Percentiles rank a stretch among this genome's conserved stretches.
phyloP scores from a whole-genome alignment of 1,140 invertebrate genomes.

The Trinorchestia longiramus region DNA sequence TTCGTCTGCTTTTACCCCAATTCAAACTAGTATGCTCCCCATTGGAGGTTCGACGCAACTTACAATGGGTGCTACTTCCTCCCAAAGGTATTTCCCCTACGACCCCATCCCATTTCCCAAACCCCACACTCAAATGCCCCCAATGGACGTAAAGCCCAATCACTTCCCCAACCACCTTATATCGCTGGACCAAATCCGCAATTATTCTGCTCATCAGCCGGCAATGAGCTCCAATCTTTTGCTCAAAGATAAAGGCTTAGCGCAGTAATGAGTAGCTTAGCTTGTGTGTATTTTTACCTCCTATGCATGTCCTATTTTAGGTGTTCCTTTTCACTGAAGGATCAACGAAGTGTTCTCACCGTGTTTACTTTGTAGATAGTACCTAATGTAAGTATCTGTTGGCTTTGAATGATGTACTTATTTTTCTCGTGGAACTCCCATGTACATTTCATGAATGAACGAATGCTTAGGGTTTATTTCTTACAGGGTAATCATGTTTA shows the following conservation, averaged over 20 bases:
- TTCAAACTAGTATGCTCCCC: slow-evolving; percentile 80
- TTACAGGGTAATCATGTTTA: slow-evolving; percentile 34
- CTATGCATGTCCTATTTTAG: slow-evolving; percentile 44
- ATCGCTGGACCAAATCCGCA: slow-evolving; percentile 95
- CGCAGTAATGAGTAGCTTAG: slow-evolving; percentile 65
- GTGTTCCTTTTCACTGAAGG: background rate
- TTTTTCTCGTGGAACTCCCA: slow-evolving; percentile 1
- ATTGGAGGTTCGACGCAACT: slow-evolving; percentile 68
- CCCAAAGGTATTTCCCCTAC: slow-evolving; percentile 82
- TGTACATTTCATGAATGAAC: background rate
- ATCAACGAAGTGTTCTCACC: slow-evolving; percentile 33
- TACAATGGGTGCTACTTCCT: slow-evolving; percentile 68
- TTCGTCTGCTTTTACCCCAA: slow-evolving; percentile 90
- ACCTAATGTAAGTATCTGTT: slow-evolving; percentile 18
- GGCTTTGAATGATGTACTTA: slow-evolving; percentile 28
- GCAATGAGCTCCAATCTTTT: slow-evolving; percentile 74
- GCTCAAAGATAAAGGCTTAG: slow-evolving; percentile 74
- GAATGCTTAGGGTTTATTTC: slow-evolving; percentile 24
- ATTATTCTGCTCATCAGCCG: slow-evolving; percentile 90
- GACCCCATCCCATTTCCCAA: slow-evolving; percentile 88
- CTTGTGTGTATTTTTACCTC: slow-evolving; percentile 38
- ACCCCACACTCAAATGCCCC: slow-evolving; percentile 71
- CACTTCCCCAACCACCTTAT: slow-evolving; percentile 93
- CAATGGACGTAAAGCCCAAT: slow-evolving; percentile 73
- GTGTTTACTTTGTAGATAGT: slow-evolving; percentile 49